Conservation (phyloP, 1,140 invertebrate species). For the Drosophila guanche region DNA sequence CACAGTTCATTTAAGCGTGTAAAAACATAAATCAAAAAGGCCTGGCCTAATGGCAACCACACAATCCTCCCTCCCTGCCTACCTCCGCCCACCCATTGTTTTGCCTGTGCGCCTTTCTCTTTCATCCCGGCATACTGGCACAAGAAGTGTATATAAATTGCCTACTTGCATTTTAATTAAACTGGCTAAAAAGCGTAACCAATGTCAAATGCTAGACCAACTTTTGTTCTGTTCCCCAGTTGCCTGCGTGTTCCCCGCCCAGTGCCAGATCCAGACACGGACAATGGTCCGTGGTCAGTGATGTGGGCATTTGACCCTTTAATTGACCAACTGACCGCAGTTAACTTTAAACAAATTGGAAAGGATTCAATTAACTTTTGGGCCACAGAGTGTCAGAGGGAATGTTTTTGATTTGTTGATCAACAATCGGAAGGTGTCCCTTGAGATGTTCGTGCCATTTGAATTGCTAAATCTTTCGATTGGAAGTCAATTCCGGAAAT, state of each 20-base stretch:
- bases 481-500: no score
- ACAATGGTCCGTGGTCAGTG: slow-evolving; percentile 64
- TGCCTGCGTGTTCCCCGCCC: neutral
- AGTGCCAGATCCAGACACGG: slow-evolving; percentile 12
- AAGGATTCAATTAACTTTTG: slow-evolving; percentile 23
- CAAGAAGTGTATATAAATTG: slow-evolving; percentile 81
- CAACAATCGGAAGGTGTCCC: neutral
- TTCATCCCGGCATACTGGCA: slow-evolving; percentile 23
- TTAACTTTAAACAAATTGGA: slow-evolving; percentile 71
- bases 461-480: neutral
- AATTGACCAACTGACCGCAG: slow-evolving; percentile 77
- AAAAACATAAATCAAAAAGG: slow-evolving; percentile 81
- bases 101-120: slow-evolving; percentile 3
- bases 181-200: slow-evolving; percentile 74
- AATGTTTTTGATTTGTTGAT: no score
- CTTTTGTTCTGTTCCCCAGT: slow-evolving; percentile 21
- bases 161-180: slow-evolving; percentile 82
- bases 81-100: slow-evolving; percentile 5
- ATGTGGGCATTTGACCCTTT: slow-evolving; percentile 73
- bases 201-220: slow-evolving; percentile 71
- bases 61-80: slow-evolving; percentile 2
- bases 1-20: slow-evolving; percentile 79
- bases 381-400: no score
- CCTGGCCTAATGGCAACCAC: slow-evolving; percentile 66
- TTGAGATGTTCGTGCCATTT: no score